Evolutionary conservation across 1,140 invertebrate species (phyloP).

Genomic region (Venturia canescens): DNA sequence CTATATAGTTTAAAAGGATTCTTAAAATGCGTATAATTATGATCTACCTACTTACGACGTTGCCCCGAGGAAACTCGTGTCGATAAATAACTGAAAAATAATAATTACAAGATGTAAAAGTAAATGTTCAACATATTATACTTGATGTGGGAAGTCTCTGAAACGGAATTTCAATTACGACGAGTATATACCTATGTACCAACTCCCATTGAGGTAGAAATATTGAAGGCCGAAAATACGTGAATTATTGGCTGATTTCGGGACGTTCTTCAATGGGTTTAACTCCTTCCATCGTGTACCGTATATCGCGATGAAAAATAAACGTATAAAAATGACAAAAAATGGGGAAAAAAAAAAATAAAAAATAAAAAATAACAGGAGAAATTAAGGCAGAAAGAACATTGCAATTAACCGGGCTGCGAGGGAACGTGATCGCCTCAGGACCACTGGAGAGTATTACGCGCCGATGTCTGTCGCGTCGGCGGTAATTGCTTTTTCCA

Average conservation of each 20-base stretch:
- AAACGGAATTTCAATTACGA: not conserved
- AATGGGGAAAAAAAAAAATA: constrained; percentile 41
- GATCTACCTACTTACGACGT: not conserved
- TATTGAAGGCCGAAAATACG: constrained; percentile 32
- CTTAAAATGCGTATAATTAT: not conserved
- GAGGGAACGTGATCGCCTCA: constrained; percentile 46
- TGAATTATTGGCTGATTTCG: constrained; percentile 38
- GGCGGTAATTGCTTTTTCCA: constrained; percentile 73
- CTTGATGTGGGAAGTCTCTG: not conserved
- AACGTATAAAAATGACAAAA: not conserved
- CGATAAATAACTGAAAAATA: not conserved
- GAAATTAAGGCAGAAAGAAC: constrained; percentile 22
- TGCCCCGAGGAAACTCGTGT: not conserved
- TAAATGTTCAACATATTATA: not conserved
- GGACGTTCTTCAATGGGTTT: not conserved
- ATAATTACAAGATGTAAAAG: constrained; percentile 6
- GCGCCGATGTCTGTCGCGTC: constrained; percentile 67
- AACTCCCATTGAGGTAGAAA: constrained; percentile 3
- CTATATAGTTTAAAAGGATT: too few relatives aligned
- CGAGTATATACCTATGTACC: not conserved
- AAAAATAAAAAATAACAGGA: constrained; percentile 40
- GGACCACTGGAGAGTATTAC: constrained; percentile 42
- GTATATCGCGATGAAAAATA: constrained; percentile 30
- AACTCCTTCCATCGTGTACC: not conserved
- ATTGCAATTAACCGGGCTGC: constrained; percentile 1